A percentile compares a stretch with the other conserved stretches of the same genome.
Evolutionary conservation across 2,888 invertebrate species (phyloP).

Genomic region (Pyralis farinalis): DNA sequence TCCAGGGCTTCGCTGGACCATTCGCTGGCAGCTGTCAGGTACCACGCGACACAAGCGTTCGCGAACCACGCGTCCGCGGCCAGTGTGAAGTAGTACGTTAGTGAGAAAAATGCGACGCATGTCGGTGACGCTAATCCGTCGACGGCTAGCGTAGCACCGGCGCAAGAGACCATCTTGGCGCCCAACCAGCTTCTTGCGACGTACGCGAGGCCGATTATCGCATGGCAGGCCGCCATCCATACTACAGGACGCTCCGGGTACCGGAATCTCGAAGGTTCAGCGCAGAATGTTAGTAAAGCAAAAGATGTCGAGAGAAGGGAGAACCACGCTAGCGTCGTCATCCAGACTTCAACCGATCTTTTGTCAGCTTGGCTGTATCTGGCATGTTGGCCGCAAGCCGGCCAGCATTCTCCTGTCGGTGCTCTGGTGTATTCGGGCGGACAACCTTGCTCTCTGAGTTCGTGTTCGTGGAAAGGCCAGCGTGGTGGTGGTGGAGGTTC

Average conservation of each 20-base stretch:
- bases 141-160: conserved; percentile 60
- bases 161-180: conserved; percentile 50
- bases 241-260: conserved; percentile 96
- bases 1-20: conserved; percentile 97
- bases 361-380: conserved; percentile 85
- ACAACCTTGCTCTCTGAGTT: conserved; percentile 66
- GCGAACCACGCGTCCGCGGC: conserved; percentile 94
- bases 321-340: conserved; percentile 88
- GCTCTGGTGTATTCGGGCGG: conserved; percentile 82
- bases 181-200: conserved; percentile 84
- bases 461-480: conserved; percentile 66
- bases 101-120: conserved; percentile 88
- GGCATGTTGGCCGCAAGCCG: conserved; percentile 86
- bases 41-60: conserved; percentile 93
- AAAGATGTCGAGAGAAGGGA: conserved; percentile 92
- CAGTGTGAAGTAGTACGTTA: conserved; percentile 89
- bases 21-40: conserved; percentile 93
- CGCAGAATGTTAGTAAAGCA: conserved; percentile 91
- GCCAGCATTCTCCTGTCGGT: conserved; percentile 81
- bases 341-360: conserved; percentile 86
- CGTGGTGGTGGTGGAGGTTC: conserved; percentile 61
- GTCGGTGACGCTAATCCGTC: conserved; percentile 77
- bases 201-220: conserved; percentile 88
- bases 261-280: conserved; percentile 93
- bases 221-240: conserved; percentile 93